A percentile compares a stretch with the other conserved stretches of the same genome.
These are phyloP conservation scores for Boloria euphrosyne DNA, from an alignment of 2,888 invertebrate genomes.

Conservation along the genomic window DNA sequence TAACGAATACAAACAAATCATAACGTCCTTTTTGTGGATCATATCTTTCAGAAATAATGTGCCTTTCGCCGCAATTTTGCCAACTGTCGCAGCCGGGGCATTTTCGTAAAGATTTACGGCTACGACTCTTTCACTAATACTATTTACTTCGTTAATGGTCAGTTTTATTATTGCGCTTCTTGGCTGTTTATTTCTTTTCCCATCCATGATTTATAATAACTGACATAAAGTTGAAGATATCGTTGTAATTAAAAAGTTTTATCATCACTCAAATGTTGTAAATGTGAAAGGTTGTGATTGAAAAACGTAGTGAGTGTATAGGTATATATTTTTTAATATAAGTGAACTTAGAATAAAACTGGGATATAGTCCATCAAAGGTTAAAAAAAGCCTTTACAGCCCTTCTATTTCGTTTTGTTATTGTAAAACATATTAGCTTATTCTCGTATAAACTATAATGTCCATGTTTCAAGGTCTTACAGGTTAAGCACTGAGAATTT, in stretches of 20 bases:
- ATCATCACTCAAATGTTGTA: slow-evolving; percentile 17
- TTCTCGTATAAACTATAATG: too few species aligned
- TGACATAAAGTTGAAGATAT: slow-evolving; percentile 31
- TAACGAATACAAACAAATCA: slow-evolving; percentile 25
- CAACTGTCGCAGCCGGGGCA: slow-evolving; percentile 64
- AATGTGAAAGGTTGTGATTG: too few species aligned
- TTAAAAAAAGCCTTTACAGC: too few species aligned
- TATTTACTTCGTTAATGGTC: slow-evolving; percentile 77
- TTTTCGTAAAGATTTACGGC: slow-evolving; percentile 71
- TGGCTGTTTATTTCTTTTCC: slow-evolving; percentile 65
- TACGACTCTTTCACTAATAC: slow-evolving; percentile 72
- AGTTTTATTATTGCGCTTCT: slow-evolving; percentile 69
- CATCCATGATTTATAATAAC: slow-evolving; percentile 39
- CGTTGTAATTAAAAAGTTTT: slow-evolving; percentile 36
- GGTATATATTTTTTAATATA: too few species aligned
- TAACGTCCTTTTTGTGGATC: slow-evolving; percentile 34
- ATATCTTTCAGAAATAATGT: slow-evolving; percentile 38
- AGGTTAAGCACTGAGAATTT: too few species aligned
- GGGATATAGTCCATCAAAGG: too few species aligned
- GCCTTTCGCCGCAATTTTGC: slow-evolving; percentile 66
- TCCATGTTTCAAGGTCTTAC: too few species aligned
- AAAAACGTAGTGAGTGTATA: too few species aligned
- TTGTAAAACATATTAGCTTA: too few species aligned
- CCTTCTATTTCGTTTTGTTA: too few species aligned
- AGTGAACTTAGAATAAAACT: too few species aligned